Percentiles rank a stretch among this genome's conserved stretches.
phyloP scores from a whole-genome alignment of 53 echinoderm and acorn worm genomes.

The Holothuria scabra region DNA sequence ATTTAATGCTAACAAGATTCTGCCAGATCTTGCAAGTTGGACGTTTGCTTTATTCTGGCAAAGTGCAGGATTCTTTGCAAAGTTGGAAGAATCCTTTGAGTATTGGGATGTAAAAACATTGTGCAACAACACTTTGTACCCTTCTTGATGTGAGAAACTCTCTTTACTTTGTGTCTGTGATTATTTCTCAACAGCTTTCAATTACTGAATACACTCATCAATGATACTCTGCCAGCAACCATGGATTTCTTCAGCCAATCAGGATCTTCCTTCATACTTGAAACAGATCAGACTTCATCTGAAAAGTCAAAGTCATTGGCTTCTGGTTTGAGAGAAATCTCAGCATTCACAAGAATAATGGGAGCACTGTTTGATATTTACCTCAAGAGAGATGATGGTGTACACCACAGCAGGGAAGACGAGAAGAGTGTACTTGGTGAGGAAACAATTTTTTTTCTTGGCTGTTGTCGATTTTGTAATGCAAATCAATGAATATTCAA shows the following conservation, averaged over 20 bases:
- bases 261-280: slow-evolving; percentile 69
- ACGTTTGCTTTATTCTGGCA: too few species aligned
- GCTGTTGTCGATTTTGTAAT: too few species aligned
- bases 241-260: slow-evolving; percentile 77
- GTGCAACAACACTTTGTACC: too few species aligned
- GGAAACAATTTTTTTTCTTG: too few species aligned
- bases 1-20: too few species aligned
- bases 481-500: too few species aligned
- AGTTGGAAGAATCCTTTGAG: too few species aligned
- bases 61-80: too few species aligned
- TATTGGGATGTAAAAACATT: too few species aligned
- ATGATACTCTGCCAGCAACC: slow-evolving; percentile 77
- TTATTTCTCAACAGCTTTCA: slow-evolving; percentile 64
- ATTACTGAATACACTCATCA: slow-evolving; percentile 72
- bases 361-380: slow-evolving; percentile 78
- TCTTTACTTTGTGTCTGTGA: too few species aligned
- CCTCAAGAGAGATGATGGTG: slow-evolving; percentile 63
- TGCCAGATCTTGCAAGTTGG: too few species aligned
- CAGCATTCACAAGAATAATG: slow-evolving; percentile 83
- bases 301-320: slow-evolving; percentile 8
- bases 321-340: slow-evolving; percentile 76
- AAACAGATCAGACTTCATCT: slow-evolving; percentile 64
- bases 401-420: neutral
- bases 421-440: slow-evolving; percentile 14
- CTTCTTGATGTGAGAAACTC: too few species aligned